These are phyloP conservation scores for Paradoxurus hermaphroditus DNA, from an alignment of 2,113 vertebrate species.

Conservation along the genomic window DNA sequence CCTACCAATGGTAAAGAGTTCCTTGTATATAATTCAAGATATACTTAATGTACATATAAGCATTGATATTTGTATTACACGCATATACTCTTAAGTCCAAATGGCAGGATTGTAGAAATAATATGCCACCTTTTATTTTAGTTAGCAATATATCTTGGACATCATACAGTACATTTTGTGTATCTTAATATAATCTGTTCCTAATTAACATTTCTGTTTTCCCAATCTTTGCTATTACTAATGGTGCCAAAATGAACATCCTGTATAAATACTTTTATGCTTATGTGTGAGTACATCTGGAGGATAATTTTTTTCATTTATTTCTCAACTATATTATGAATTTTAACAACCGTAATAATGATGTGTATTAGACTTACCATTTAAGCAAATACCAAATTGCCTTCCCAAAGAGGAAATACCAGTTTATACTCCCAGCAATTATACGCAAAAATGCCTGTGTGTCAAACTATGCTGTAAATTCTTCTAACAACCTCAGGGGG, in stretches of 20 bases:
- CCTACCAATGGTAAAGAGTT: background rate
- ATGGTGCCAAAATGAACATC: background rate
- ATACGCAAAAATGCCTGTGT: background rate
- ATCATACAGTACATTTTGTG: background rate
- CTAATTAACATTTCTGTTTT: background rate
- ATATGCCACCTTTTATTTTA: background rate
- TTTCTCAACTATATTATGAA: background rate
- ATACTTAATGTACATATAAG: background rate
- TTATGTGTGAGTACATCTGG: background rate
- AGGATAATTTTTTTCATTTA: background rate
- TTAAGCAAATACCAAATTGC: background rate
- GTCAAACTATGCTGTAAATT: background rate
- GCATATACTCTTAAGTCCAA: background rate
- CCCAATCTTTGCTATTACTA: background rate
- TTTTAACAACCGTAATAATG: background rate
- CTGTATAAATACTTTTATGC: background rate
- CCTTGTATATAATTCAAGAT: background rate
- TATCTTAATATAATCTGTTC: background rate
- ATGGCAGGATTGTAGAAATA: background rate
- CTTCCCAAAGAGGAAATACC: background rate
- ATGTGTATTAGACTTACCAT: background rate
- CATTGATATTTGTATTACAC: background rate
- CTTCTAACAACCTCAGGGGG: background rate
- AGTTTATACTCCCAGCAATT: background rate
- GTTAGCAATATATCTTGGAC: background rate